These are phyloP conservation scores for Myotis findleyi DNA, from an alignment of 2,797 vertebrate genomes.

Conservation along the genomic window DNA sequence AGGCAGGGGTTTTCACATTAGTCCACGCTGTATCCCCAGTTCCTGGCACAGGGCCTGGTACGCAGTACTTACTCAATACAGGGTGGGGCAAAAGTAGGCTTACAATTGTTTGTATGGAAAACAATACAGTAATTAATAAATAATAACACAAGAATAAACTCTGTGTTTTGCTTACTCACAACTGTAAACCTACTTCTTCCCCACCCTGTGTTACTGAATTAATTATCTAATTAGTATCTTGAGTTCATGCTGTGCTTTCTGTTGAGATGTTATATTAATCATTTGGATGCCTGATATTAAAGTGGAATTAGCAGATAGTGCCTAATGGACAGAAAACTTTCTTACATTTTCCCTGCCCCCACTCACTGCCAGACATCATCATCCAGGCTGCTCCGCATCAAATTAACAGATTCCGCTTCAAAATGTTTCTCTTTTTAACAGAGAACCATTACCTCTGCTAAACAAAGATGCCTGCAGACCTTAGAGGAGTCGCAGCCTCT, in stretches of 20 bases:
- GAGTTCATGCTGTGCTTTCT: not conserved
- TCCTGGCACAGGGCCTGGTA: not conserved
- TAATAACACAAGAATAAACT: not conserved
- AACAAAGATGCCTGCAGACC: not conserved
- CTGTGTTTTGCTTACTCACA: not conserved
- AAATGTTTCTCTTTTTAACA: not conserved
- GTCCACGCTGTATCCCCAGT: not conserved
- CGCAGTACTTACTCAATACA: not conserved
- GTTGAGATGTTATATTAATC: not conserved
- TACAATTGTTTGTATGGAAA: not conserved
- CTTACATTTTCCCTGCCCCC: not conserved
- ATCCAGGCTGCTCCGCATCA: not conserved
- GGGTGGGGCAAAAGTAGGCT: not conserved
- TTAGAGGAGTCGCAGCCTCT: not conserved
- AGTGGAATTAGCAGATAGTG: not conserved
- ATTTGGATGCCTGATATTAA: not conserved
- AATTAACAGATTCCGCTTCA: not conserved
- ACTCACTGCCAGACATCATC: not conserved
- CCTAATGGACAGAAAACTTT: slow-evolving; percentile 11
- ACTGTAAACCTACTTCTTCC: not conserved
- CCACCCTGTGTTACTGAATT: not conserved
- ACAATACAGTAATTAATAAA: not conserved
- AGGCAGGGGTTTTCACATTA: not conserved
- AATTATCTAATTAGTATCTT: not conserved
- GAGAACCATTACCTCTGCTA: not conserved